Conservation (phyloP, 2,888 invertebrate species). For the Hypselothyrea guttata region DNA sequence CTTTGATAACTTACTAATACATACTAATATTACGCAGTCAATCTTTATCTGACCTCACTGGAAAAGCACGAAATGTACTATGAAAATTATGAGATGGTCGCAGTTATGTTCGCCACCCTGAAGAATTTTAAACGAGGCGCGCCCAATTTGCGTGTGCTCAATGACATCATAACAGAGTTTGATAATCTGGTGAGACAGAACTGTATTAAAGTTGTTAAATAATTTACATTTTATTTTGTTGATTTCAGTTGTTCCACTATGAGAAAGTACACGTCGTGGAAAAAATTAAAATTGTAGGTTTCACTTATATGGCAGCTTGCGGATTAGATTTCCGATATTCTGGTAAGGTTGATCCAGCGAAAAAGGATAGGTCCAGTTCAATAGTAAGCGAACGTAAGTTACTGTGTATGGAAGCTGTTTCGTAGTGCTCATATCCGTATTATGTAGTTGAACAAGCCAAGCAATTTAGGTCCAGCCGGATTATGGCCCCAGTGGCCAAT, state of each 20-base stretch:
- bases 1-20: constrained; percentile 84
- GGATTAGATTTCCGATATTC: constrained; percentile 90
- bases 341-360: constrained; percentile 29
- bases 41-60: constrained; percentile 86
- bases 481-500: constrained; percentile 49
- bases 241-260: constrained; percentile 84
- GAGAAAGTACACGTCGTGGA: constrained; percentile 87
- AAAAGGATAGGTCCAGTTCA: not conserved
- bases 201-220: too few species aligned
- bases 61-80: constrained; percentile 90
- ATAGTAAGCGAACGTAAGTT: not conserved
- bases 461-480: too few species aligned
- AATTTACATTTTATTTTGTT: too few species aligned
- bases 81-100: constrained; percentile 92
- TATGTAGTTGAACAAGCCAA: constrained; percentile 10
- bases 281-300: constrained; percentile 97
- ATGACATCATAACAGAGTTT: constrained; percentile 95
- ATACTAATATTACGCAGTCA: constrained; percentile 73
- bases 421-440: too few species aligned
- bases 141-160: constrained; percentile 88
- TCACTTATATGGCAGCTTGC: constrained; percentile 98
- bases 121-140: constrained; percentile 88
- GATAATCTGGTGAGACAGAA: constrained; percentile 86
- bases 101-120: constrained; percentile 97
- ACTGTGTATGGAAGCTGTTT: too few species aligned